phyloP scores from a whole-genome alignment of 2,113 vertebrate genomes.

The Sceloporus undulatus region DNA sequence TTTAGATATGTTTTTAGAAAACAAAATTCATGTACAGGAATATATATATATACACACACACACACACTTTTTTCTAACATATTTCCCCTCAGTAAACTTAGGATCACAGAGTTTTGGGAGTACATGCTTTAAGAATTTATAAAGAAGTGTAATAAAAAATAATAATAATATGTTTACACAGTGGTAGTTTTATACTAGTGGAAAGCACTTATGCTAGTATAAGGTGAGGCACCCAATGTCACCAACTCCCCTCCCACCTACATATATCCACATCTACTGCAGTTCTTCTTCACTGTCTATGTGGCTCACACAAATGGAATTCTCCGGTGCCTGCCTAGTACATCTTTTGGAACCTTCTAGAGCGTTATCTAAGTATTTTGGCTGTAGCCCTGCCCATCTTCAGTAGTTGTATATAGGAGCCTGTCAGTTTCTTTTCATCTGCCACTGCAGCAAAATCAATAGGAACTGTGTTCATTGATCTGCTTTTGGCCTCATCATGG shows the following conservation, averaged over 20 bases:
- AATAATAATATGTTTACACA: not conserved
- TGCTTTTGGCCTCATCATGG: too few relatives aligned
- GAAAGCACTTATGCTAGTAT: not conserved
- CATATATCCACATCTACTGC: not conserved
- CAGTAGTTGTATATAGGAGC: too few relatives aligned
- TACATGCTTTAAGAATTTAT: not conserved
- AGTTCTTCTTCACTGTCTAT: not conserved
- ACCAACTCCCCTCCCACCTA: not conserved
- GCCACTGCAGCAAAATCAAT: too few relatives aligned
- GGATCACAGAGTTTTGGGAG: not conserved
- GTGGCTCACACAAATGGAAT: too few relatives aligned
- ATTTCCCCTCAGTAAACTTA: not conserved
- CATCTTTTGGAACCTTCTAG: not conserved
- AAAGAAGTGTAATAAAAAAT: constrained; percentile 1
- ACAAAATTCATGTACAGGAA: constrained; percentile 11
- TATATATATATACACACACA: not conserved
- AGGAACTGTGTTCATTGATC: too few relatives aligned
- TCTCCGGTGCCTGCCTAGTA: not conserved
- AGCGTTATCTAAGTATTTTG: not conserved
- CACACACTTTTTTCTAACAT: not conserved
- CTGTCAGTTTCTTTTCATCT: too few relatives aligned
- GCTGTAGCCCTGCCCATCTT: not conserved
- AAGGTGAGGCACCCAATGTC: not conserved
- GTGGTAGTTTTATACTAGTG: not conserved
- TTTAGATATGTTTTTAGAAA: constrained; percentile 51